phyloP scores from a whole-genome alignment of 2,113 vertebrate species.

The Ciconia boyciana region DNA sequence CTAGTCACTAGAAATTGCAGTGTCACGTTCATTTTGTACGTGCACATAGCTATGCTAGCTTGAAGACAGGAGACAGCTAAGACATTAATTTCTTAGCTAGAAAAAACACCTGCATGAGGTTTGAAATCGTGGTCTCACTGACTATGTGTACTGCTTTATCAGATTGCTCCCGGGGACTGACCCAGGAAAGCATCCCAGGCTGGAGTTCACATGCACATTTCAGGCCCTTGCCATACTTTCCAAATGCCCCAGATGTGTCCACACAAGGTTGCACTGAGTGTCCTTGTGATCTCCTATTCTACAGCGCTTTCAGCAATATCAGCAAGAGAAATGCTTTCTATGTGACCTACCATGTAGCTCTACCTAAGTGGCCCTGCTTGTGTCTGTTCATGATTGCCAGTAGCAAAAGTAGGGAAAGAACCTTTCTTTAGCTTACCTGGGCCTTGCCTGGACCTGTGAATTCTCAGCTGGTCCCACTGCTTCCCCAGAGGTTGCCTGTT shows the following conservation, averaged over 20 bases:
- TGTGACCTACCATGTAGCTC: background rate
- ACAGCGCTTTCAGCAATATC: background rate
- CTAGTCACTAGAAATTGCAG: background rate
- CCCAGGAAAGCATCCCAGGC: background rate
- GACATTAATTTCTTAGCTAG: background rate
- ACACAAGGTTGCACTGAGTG: background rate
- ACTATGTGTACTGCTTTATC: background rate
- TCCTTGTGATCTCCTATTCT: background rate
- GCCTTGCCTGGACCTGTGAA: background rate
- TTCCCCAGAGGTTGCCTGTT: background rate
- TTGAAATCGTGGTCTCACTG: background rate
- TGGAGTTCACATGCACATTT: background rate
- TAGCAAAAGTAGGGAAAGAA: background rate
- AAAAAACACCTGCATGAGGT: background rate
- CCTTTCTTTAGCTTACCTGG: background rate
- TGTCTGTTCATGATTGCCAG: background rate
- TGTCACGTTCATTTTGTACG: background rate
- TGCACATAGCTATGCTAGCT: background rate
- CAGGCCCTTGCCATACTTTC: background rate
- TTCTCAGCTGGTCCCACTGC: background rate
- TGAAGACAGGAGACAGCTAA: background rate
- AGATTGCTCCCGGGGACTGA: background rate
- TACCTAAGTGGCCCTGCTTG: background rate
- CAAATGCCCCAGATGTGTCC: background rate
- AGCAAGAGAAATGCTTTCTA: background rate